Base-by-base conservation (phyloP, 2,888 invertebrate genomes). In the Lithosia quadra region DNA sequence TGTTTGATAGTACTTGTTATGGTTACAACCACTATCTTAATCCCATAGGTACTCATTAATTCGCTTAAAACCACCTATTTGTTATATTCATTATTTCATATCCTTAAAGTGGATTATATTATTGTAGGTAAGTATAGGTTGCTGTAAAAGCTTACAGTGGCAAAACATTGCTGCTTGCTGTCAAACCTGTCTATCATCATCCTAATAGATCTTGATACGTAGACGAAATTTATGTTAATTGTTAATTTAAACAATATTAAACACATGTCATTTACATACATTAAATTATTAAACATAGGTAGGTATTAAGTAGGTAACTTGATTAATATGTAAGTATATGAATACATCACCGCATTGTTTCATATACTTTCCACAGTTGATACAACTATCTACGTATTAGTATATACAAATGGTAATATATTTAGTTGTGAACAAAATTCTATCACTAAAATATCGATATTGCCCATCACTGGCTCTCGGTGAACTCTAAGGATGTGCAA, bases 401-500 rank as follows among this genome's bases (percentile, higher is more conserved):
- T 34, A 34, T 21, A 60, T 60, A 4, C n/a, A 18, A 61, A 24
- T 39, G 11, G 22, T 4, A 36, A 22, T 36, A 43, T 13, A 61
- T 2, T 39, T 18, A 43, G 43, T 43, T 43, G 18, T 7, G 43
- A 43, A 43, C 43, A 18, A 18, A 43, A 5, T 43, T 15, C 15
- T 43, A 15, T 55, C 18, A 24, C 59, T 66, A 75, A 64, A 75
- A 36, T 81, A 82, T 84, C 85, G 84, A 84, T 75, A 80, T 39
- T 49, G 66, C 55, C 69, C 87, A 74, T 72, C 88, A 86, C 88
- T 90, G 78, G 73, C 66, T 69, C 69, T 59, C 67, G 69, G 76
- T 81, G 78, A 76, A 81, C 83, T 85, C 87, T 83, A 87, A 93
- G 94, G 94, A 94, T 92, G 91, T 92, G 88, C 91, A 85, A 88